phyloP scores from a whole-genome alignment of 2,797 vertebrate genomes.

The Scomberomorus guttatus region DNA sequence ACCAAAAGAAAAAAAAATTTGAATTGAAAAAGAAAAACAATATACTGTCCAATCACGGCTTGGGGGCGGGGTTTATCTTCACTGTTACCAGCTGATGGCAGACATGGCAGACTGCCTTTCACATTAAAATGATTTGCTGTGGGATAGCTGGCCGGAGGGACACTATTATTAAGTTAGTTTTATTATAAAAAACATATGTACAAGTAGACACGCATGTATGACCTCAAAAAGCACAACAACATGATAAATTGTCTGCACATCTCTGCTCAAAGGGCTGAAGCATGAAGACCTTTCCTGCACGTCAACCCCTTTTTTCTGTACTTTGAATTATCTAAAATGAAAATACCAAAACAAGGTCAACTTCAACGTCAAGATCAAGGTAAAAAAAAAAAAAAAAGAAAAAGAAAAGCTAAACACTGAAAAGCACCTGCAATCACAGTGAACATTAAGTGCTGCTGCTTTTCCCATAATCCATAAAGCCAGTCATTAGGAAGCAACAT shows the following conservation, averaged over 20 bases:
- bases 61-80: too few relatives aligned
- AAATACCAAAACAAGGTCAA: not conserved
- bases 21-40: too few relatives aligned
- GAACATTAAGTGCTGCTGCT: slow-evolving; percentile 16
- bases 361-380: not conserved
- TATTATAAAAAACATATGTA: too few relatives aligned
- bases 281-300: not conserved
- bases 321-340: not conserved
- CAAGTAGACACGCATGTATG: too few relatives aligned
- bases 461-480: slow-evolving; percentile 48
- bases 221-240: not conserved
- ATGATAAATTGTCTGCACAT: not conserved
- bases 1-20: too few relatives aligned
- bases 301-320: not conserved
- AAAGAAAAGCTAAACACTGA: not conserved
- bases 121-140: too few relatives aligned
- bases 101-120: too few relatives aligned
- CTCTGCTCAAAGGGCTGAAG: not conserved
- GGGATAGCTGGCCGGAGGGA: too few relatives aligned
- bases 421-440: not conserved
- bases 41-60: too few relatives aligned
- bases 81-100: too few relatives aligned
- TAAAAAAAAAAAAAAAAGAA: not conserved
- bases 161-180: too few relatives aligned
- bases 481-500: slow-evolving; percentile 25